A percentile compares a stretch with the other conserved stretches of the same genome.
Conservation (phyloP, 2,113 vertebrate species). For the Neodontobutis hainanensis region DNA sequence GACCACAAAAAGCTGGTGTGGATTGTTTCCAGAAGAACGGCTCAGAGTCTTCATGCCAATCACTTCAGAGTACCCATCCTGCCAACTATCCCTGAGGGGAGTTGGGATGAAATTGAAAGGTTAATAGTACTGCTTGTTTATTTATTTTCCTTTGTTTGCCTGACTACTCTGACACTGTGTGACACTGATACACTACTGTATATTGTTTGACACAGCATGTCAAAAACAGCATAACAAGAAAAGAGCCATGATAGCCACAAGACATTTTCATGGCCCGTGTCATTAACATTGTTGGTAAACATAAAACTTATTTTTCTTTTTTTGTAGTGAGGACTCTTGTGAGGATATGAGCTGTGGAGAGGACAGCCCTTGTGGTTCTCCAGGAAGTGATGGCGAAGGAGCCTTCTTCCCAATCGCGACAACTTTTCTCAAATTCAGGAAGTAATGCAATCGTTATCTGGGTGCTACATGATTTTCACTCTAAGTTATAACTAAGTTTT, state of each 20-base stretch:
- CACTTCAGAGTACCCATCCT: conserved; percentile 90
- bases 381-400: conserved; percentile 84
- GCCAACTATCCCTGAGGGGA: conserved; percentile 92
- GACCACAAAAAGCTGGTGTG: conserved; percentile 94
- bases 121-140: conserved; percentile 47
- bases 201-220: background rate
- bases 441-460: conserved; percentile 21
- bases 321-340: conserved; percentile 87
- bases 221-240: no score
- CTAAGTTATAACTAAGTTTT: conserved; percentile 21
- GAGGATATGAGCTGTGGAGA: conserved; percentile 93
- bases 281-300: no score
- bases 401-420: conserved; percentile 83
- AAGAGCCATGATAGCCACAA: no score
- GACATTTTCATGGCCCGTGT: no score
- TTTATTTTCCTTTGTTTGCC: background rate
- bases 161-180: background rate
- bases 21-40: conserved; percentile 94
- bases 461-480: conserved; percentile 5
- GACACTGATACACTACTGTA: no score
- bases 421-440: conserved; percentile 59
- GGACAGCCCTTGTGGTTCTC: conserved; percentile 87
- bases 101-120: conserved; percentile 88
- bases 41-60: conserved; percentile 89
- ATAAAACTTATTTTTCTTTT: background rate